These are phyloP conservation scores for Apis dorsata DNA, from an alignment of 1,140 invertebrate species.

Conservation along the genomic window DNA sequence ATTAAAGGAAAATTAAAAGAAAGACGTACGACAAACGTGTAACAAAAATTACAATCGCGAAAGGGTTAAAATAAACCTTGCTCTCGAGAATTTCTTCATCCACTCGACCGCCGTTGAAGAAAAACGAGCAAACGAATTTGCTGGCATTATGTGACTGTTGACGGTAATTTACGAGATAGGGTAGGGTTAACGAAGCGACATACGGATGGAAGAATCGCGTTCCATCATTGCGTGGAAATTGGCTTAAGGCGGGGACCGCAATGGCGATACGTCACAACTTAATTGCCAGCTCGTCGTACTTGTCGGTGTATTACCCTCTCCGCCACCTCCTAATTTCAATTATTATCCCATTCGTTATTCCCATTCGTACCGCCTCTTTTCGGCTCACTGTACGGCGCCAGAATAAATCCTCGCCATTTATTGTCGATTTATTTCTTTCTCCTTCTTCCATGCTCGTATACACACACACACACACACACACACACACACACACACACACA, in stretches of 20 bases:
- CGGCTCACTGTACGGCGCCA: constrained; percentile 38
- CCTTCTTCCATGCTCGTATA: not conserved
- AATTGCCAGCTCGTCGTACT: constrained; percentile 60
- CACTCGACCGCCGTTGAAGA: no score
- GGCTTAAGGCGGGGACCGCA: constrained; percentile 62
- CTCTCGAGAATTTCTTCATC: no score
- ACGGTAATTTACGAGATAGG: not conserved
- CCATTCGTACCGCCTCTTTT: constrained; percentile 63
- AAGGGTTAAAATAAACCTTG: no score
- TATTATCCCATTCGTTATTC: constrained; percentile 67
- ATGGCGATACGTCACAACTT: constrained; percentile 61
- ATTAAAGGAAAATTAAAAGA: no score
- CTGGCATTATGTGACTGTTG: no score
- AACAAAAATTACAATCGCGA: no score
- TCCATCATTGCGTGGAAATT: constrained; percentile 45
- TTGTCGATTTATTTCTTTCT: constrained; percentile 40
- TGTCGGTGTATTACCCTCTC: constrained; percentile 52
- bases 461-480: no score
- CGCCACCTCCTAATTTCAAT: constrained; percentile 64
- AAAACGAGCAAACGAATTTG: no score
- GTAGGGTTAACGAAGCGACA: not conserved
- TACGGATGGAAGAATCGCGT: constrained; percentile 31
- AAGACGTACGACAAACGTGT: no score
- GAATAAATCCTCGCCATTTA: constrained; percentile 53
- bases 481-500: no score